phyloP scores from a whole-genome alignment of 2,113 vertebrate genomes.

The Scalopus aquaticus region DNA sequence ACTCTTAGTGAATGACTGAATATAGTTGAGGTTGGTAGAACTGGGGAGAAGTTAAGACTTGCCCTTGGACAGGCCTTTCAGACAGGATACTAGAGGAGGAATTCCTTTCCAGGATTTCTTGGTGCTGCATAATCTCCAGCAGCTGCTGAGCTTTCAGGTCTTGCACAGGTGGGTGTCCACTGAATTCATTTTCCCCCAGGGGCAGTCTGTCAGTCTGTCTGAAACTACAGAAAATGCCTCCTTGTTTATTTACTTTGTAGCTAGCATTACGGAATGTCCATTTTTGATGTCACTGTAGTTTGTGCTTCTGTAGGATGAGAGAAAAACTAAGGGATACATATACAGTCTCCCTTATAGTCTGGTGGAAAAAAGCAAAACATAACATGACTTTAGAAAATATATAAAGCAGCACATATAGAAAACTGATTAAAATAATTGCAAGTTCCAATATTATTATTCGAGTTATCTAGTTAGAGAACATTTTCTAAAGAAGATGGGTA shows the following conservation, averaged over 20 bases:
- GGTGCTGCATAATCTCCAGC: neutral
- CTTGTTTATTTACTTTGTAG: neutral
- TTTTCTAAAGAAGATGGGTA: neutral
- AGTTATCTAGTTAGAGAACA: neutral
- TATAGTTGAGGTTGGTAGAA: neutral
- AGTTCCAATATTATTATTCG: neutral
- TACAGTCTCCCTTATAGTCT: neutral
- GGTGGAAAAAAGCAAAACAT: neutral
- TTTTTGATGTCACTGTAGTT: neutral
- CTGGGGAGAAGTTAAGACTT: neutral
- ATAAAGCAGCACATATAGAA: neutral
- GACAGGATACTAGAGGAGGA: neutral
- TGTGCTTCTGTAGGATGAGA: neutral
- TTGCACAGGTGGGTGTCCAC: neutral
- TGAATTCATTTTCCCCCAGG: neutral
- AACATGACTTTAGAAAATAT: neutral
- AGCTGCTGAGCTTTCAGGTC: neutral
- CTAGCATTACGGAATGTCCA: neutral
- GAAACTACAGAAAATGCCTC: neutral
- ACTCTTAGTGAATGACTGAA: neutral
- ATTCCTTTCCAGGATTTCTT: neutral
- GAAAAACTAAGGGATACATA: neutral
- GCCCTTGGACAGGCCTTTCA: neutral
- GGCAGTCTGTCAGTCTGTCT: neutral
- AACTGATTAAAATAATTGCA: neutral